Evolutionary conservation across 2,888 invertebrate genomes (phyloP).

Genomic region (Cephus spinipes): DNA sequence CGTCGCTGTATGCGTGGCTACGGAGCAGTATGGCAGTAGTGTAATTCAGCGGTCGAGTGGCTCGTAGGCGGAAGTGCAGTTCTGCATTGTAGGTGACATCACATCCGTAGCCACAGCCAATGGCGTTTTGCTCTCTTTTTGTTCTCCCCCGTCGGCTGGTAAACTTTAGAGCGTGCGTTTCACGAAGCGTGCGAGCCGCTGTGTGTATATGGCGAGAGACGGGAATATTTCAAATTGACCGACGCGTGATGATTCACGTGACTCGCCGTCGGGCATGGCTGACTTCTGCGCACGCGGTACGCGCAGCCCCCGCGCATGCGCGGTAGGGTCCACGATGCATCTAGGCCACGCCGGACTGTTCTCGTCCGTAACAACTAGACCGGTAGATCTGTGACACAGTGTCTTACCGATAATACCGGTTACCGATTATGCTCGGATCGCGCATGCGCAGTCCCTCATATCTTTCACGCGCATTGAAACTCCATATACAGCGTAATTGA

Average conservation of each 20-base stretch:
- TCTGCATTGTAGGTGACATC: constrained; percentile 42
- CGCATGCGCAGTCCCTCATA: constrained; percentile 16
- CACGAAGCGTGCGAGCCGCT: not conserved
- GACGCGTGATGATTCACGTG: not conserved
- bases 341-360: not conserved
- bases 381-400: constrained; percentile 5
- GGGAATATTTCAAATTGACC: not conserved
- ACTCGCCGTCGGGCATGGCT: not conserved
- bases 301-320: not conserved
- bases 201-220: not conserved
- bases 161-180: not conserved
- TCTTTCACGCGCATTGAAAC: not conserved
- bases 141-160: not conserved
- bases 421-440: not conserved
- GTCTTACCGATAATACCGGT: not conserved
- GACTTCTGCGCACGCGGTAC: not conserved
- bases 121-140: not conserved
- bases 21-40: constrained; percentile 58
- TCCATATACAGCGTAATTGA: not conserved
- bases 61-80: constrained; percentile 9
- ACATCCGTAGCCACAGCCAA: constrained; percentile 41
- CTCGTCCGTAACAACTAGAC: not conserved
- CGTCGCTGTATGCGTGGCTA: constrained; percentile 25
- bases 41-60: constrained; percentile 43
- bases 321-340: not conserved